phyloP scores from a whole-genome alignment of 2,888 invertebrate species.

The Hirtodrosophila confusa region DNA sequence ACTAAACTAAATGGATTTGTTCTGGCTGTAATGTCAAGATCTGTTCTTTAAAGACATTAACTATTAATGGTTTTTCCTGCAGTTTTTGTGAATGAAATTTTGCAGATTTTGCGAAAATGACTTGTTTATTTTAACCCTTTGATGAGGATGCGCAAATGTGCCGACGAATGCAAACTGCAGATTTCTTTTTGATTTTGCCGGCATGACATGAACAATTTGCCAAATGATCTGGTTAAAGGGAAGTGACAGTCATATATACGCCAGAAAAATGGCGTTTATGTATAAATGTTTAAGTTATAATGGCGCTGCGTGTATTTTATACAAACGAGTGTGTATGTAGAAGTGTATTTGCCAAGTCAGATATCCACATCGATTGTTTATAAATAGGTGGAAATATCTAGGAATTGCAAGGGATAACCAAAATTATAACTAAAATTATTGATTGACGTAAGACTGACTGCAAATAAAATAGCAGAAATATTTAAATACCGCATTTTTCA shows the following conservation, averaged over 20 bases:
- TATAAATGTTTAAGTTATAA: not conserved
- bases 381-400: not conserved
- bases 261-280: slow-evolving; percentile 39
- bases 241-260: slow-evolving; percentile 63
- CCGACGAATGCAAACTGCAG: slow-evolving; percentile 45
- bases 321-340: not conserved
- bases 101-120: slow-evolving; percentile 58
- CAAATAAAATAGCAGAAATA: too few species aligned
- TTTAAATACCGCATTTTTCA: not conserved
- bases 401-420: too few species aligned
- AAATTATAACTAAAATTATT: too few species aligned
- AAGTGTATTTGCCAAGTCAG: not conserved
- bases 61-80: slow-evolving; percentile 41
- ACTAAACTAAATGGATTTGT: slow-evolving; percentile 28
- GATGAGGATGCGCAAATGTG: slow-evolving; percentile 36
- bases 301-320: not conserved
- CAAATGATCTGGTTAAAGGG: slow-evolving; percentile 51
- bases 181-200: slow-evolving; percentile 59
- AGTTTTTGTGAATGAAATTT: slow-evolving; percentile 59
- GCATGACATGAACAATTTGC: slow-evolving; percentile 54
- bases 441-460: too few species aligned
- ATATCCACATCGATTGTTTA: too few species aligned
- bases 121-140: slow-evolving; percentile 73
- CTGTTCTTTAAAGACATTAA: slow-evolving; percentile 1
- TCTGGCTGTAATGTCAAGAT: slow-evolving; percentile 29